Evolutionary conservation across 2,113 vertebrate species (phyloP).

Genomic region (Strigops habroptila): DNA sequence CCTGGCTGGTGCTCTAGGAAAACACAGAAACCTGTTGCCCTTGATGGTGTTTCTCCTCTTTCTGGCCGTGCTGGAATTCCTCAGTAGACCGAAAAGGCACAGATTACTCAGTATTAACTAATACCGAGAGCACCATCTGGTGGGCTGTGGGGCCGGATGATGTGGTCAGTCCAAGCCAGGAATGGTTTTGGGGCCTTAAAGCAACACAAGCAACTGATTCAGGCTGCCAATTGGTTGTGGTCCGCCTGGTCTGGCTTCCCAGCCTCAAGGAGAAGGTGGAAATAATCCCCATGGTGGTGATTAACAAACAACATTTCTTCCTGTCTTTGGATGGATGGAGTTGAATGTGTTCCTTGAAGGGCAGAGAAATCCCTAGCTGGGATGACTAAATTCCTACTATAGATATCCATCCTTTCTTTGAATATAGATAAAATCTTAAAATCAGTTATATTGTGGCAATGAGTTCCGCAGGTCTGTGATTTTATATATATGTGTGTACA

Average conservation of each 20-base stretch:
- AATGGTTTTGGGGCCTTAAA: background rate
- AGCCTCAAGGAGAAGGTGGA: background rate
- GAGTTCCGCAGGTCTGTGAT: background rate
- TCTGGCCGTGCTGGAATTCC: background rate
- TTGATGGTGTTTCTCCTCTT: background rate
- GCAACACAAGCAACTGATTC: background rate
- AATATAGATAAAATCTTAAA: background rate
- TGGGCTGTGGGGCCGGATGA: background rate
- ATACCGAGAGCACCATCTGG: conserved; percentile 67
- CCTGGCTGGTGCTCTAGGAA: background rate
- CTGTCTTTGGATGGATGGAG: background rate
- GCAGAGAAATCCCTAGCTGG: background rate
- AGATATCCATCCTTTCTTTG: background rate
- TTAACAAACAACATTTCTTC: background rate
- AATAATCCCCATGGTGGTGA: fast-evolving
- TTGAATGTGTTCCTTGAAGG: background rate
- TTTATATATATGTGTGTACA: background rate
- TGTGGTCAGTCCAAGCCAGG: fast-evolving
- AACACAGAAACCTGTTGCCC: background rate
- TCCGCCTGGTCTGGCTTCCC: background rate
- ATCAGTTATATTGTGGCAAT: background rate
- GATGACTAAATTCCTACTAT: background rate
- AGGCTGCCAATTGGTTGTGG: fast-evolving
- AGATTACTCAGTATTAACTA: background rate
- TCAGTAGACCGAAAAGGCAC: background rate